Evolutionary conservation across 2,113 vertebrate genomes (phyloP).

Genomic region (Gnathochromis pfefferi): DNA sequence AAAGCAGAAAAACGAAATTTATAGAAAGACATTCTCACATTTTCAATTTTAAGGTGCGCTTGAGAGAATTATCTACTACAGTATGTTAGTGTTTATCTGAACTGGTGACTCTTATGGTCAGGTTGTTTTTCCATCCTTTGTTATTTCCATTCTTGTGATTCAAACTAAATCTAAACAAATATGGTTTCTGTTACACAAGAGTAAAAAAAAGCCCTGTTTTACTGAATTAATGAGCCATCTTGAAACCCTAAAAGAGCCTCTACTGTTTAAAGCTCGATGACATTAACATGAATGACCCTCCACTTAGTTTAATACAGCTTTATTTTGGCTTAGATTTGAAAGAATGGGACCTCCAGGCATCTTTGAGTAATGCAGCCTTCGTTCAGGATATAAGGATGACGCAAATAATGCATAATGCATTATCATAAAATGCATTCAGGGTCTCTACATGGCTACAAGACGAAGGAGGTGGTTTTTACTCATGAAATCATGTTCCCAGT

Average conservation of each 20-base stretch:
- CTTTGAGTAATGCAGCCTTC: not conserved
- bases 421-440: not conserved
- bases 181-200: not conserved
- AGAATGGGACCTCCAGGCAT: not conserved
- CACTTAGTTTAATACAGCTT: not conserved
- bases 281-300: not conserved
- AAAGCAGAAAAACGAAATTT: fast-evolving
- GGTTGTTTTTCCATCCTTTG: not conserved
- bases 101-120: not conserved
- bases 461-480: not conserved
- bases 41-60: fast-evolving
- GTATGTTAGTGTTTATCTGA: not conserved
- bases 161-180: not conserved
- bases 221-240: not conserved
- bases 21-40: not conserved
- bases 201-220: not conserved
- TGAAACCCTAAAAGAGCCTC: not conserved
- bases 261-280: not conserved
- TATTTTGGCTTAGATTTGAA: not conserved
- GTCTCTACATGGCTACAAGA: not conserved
- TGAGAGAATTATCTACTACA: not conserved
- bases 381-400: not conserved
- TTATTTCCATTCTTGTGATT: not conserved
- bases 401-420: not conserved
- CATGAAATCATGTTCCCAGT: not conserved